Conservation (phyloP, 2,113 vertebrate species). For the Menura novaehollandiae region DNA sequence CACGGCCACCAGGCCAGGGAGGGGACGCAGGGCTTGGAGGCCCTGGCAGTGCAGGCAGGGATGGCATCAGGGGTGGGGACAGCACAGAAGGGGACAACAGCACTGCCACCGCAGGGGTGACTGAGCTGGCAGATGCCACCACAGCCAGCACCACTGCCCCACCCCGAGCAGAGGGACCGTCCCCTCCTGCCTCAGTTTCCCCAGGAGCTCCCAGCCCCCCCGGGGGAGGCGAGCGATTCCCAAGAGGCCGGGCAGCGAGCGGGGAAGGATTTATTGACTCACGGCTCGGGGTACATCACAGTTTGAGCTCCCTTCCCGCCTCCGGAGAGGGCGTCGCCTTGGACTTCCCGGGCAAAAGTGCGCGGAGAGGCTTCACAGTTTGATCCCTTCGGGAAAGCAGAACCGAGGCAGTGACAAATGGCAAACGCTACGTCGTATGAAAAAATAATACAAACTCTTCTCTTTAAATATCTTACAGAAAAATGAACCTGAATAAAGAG, state of each 20-base stretch:
- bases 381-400: slow-evolving; percentile 71
- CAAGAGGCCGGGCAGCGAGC: slow-evolving; percentile 25
- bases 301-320: slow-evolving; percentile 49
- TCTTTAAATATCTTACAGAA: slow-evolving; percentile 81
- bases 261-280: slow-evolving; percentile 67
- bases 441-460: slow-evolving; percentile 82
- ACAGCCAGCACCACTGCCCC: accelerated
- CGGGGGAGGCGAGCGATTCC: background rate
- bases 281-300: slow-evolving; percentile 62
- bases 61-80: background rate
- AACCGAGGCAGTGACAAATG: slow-evolving; percentile 75
- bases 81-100: background rate
- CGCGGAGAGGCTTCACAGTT: slow-evolving; percentile 77
- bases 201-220: background rate
- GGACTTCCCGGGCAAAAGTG: slow-evolving; percentile 72
- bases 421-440: slow-evolving; percentile 71
- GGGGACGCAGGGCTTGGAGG: background rate
- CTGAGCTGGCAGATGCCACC: background rate
- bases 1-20: accelerated
- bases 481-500: slow-evolving; percentile 73
- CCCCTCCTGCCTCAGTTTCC: background rate
- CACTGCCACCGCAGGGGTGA: background rate
- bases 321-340: slow-evolving; percentile 29
- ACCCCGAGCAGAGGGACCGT: background rate
- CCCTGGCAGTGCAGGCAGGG: background rate